Percentiles rank a stretch among this genome's conserved stretches.
These are phyloP conservation scores for Rhogogaster chlorosoma DNA, from an alignment of 2,888 invertebrate species.

Conservation along the genomic window DNA sequence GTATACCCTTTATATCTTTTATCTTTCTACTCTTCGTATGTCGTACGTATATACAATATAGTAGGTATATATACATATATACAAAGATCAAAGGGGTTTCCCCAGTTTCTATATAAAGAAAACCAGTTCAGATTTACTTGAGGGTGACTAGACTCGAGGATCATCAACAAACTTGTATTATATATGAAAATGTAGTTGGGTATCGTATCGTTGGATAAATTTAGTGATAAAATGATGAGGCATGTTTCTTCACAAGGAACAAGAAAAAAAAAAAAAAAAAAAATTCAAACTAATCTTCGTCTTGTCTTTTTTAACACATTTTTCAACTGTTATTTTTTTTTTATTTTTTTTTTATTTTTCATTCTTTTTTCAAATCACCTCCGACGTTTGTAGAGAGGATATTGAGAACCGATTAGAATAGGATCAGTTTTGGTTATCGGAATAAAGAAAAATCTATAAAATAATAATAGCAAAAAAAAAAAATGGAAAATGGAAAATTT, in stretches of 20 bases:
- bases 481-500: neutral
- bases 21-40: neutral
- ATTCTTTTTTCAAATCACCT: no score
- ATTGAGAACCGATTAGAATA: no score
- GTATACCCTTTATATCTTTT: neutral
- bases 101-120: slow-evolving; percentile 5
- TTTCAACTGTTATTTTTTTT: neutral
- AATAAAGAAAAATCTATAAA: neutral
- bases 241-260: neutral
- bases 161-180: slow-evolving; percentile 1
- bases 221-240: neutral
- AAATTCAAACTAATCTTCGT: neutral
- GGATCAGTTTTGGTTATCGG: neutral
- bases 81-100: neutral
- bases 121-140: neutral
- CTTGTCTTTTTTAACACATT: neutral
- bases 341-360: neutral
- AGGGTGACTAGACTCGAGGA: slow-evolving; percentile 12
- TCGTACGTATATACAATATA: no score
- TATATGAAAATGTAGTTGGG: neutral
- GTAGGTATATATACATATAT: neutral
- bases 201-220: neutral
- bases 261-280: neutral
- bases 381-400: no score
- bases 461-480: neutral